Conservation (phyloP, 1,140 invertebrate genomes). For the Anastrepha obliqua region DNA sequence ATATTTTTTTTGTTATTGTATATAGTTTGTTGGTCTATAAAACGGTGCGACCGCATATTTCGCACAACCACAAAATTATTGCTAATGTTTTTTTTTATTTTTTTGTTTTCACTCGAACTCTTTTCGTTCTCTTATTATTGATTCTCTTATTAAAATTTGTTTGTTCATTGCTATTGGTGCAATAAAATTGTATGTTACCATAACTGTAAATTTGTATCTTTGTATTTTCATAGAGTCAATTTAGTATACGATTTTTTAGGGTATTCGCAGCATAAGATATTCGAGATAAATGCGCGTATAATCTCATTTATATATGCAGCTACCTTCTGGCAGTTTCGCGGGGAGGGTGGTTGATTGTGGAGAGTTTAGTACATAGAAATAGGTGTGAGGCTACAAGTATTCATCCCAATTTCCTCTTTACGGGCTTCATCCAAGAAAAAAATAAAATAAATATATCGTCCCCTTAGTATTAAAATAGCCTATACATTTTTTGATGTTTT, state of each 20-base stretch:
- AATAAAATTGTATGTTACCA: not conserved
- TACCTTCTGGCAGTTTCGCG: too few species aligned
- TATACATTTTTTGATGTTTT: too few species aligned
- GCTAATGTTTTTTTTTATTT: not conserved
- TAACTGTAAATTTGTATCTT: not conserved
- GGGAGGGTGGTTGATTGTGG: too few species aligned
- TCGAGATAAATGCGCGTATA: too few species aligned
- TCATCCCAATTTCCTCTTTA: too few species aligned
- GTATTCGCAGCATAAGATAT: too few species aligned
- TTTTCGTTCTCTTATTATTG: not conserved
- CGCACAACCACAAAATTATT: not conserved
- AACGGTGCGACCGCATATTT: not conserved
- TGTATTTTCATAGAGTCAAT: not conserved
- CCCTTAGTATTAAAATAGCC: too few species aligned
- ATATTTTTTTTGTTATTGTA: not conserved
- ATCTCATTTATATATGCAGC: too few species aligned
- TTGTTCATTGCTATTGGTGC: slow-evolving; percentile 5
- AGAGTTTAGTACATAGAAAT: too few species aligned
- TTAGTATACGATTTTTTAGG: not conserved
- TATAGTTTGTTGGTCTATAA: not conserved
- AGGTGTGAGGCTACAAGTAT: too few species aligned
- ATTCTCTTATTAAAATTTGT: not conserved
- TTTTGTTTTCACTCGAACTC: slow-evolving; percentile 1
- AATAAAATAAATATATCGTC: too few species aligned
- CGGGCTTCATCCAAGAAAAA: too few species aligned